Base-by-base conservation (phyloP, 2,888 invertebrate species). In the Drosophila peninsularis region DNA sequence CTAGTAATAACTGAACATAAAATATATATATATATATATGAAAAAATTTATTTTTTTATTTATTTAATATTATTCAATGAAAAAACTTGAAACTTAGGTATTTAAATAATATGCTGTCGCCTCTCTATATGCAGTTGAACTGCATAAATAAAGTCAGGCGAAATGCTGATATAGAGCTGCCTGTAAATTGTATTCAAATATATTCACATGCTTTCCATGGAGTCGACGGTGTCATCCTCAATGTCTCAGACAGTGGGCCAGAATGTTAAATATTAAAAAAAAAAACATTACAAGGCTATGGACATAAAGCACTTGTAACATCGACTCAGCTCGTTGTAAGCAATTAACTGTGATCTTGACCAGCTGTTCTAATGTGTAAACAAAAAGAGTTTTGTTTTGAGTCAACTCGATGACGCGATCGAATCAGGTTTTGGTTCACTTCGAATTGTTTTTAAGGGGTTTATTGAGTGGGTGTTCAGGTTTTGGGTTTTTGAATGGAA, bases 401-500 rank as follows among this genome's bases (percentile, higher is more conserved):
- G 21, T 42, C 37, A 65, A 44, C 42, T 44, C 19, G 34, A 44
- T 68, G 61, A 53, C 47, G 37, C 13, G 17, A 24, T 36, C 17
- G 34, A 69, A 36, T 37, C 52, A 24, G 53, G 49, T 60, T 44
- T 54, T 21, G 11, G 2, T 27, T 30, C 58, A 36, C 3, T 27
- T 30, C 58, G 34, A n/a, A 32, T 14, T 55, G 62, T 61, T 67
- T 71, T 64, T 13, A 68, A 65, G 76, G 47, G 42, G 27, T 32
- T 44, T 66, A 55, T 58, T 56, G 39, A 62, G 37, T 45, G 41
- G 45, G 30, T 42, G 62, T 47, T 63, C 56, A 61, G 52, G 62
- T 62, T 50, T 37, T 42, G 62, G 55, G 45, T 17, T 10, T 24
- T 24, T 6, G 74, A 30, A 17, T 47, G 13, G 5, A 10, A 32